Percentiles rank a stretch among this genome's conserved stretches.
These are phyloP conservation scores for Hybognathus amarus DNA, from an alignment of 2,797 vertebrate genomes.

Conservation along the genomic window DNA sequence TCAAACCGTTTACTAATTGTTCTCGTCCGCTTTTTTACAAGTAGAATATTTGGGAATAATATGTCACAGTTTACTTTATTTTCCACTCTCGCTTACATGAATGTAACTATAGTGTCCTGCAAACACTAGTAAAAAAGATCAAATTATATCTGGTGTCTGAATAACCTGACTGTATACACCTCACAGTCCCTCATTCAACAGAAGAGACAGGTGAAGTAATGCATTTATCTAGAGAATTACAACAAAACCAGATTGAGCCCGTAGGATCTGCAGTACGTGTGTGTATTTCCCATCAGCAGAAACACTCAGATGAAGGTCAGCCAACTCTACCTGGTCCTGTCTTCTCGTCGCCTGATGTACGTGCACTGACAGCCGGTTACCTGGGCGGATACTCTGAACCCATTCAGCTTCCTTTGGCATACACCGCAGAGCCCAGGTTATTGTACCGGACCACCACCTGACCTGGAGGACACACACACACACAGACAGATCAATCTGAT, in stretches of 20 bases:
- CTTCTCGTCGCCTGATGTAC: constrained; percentile 89
- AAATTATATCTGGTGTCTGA: too few relatives aligned
- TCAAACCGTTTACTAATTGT: too few relatives aligned
- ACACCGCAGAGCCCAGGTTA: constrained; percentile 91
- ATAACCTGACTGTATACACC: too few relatives aligned
- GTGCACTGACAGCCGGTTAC: constrained; percentile 87
- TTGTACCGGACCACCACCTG: constrained; percentile 92
- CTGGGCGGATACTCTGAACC: constrained; percentile 95
- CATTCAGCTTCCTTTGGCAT: constrained; percentile 92
- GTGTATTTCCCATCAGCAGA: not conserved
- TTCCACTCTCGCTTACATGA: too few relatives aligned
- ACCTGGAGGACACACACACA: constrained; percentile 71
- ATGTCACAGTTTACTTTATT: too few relatives aligned
- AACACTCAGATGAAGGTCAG: not conserved
- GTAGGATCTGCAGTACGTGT: not conserved
- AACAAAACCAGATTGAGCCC: not conserved
- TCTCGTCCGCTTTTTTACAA: rapidly evolving
- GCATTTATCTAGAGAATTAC: too few relatives aligned
- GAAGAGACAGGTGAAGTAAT: not conserved
- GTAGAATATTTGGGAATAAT: too few relatives aligned
- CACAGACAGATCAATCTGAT: not conserved
- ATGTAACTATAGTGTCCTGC: too few relatives aligned
- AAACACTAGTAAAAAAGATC: too few relatives aligned
- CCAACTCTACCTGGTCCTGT: constrained; percentile 84
- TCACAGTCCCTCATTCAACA: not conserved